Evolutionary conservation across 2,113 vertebrate species (phyloP), one percentile per base, ranked within the genome.

Genomic region (Arvicanthis niloticus): DNA sequence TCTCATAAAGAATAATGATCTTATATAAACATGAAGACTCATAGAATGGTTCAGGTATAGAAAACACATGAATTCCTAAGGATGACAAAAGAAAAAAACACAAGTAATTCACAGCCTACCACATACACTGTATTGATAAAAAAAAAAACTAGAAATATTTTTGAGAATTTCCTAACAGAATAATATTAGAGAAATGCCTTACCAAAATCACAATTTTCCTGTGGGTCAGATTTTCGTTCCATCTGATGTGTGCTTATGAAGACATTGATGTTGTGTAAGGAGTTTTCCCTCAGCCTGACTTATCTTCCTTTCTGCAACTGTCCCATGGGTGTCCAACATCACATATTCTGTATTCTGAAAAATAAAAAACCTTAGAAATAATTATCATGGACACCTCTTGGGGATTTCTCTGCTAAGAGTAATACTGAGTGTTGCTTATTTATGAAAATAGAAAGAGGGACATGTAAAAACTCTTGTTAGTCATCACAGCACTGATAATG

Each of bases 241-340:
- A 81, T 77, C 42, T 78, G 26, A 65, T 51, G 5, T 67, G 17
- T 92, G 40, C 45, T 96, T 73, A 22, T 37, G 51, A 72, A 51
- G 60, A 77, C 12, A 37, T 76, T 53, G 9, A 31, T 85, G 4
- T 62, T 76, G 40, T 19, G 1, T 75, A 9, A 7, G 68, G 72
- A 76, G 7, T 53, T 7, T 76, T 75, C 53, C 13, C 24, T 51
- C 2, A 76, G 29, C 11, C n/a, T 81, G 58, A 95, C 45, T 4
- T 88, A 87, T 90, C 93, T 81, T 77, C 51, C 58, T 31, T 65
- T 7, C 56, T 45, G 26, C 84, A 85, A 56, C 1, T 65, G 67
- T 67, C 96, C 48, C 90, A 91, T 91, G 96, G 70, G 97, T 84
- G 26, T 90, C 31, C 56, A 37, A 91, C 42, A 56, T 91, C 19